Conservation (phyloP, 2,113 vertebrate species). For the Brachypteracias leptosomus region DNA sequence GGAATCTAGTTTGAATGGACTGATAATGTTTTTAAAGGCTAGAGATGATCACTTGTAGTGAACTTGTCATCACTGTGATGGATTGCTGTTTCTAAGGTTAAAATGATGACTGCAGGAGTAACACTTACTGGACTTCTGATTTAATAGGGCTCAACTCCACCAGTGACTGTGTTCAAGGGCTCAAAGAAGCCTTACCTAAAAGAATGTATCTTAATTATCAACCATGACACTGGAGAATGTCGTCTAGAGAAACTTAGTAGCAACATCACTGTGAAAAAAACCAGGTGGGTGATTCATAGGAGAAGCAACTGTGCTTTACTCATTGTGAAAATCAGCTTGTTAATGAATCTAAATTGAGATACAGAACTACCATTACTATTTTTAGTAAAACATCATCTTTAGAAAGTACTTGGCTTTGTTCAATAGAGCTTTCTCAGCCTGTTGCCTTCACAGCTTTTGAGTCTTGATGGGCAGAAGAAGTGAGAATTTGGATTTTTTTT, state of each 20-base stretch:
- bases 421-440: neutral
- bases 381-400: neutral
- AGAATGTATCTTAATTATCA: conserved; percentile 97
- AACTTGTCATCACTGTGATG: neutral
- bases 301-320: neutral
- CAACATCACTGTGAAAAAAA: conserved; percentile 98
- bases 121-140: conserved; percentile 47
- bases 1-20: neutral
- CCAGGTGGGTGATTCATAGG: conserved; percentile 79
- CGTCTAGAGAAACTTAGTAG: conserved; percentile 96
- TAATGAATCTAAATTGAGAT: neutral
- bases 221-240: conserved; percentile 98
- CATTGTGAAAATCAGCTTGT: neutral
- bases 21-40: neutral
- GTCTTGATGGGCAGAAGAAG: neutral
- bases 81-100: neutral
- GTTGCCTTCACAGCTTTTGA: neutral
- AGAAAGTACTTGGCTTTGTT: neutral
- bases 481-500: neutral
- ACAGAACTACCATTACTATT: neutral
- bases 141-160: conserved; percentile 90
- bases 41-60: neutral
- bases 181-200: conserved; percentile 96
- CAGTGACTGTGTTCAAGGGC: conserved; percentile 96
- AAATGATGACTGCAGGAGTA: neutral